Evolutionary conservation across 2,888 invertebrate genomes (phyloP), one percentile per base, ranked within the genome.

Genomic region (Macaria notata): DNA sequence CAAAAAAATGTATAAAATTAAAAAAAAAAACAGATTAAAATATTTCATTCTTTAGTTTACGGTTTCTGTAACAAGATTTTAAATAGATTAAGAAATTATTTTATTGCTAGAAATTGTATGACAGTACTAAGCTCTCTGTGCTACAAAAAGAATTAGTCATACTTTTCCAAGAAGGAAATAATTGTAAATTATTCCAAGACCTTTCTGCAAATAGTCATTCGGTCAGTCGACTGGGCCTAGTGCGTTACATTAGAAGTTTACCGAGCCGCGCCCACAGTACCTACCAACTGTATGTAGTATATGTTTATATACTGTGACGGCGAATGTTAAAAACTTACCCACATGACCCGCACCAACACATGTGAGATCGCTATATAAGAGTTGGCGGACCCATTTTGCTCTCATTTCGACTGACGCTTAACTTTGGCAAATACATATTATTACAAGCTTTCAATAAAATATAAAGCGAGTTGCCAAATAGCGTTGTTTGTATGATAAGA

Each of bases 331-430:
- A 89, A 91, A 88, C 79, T 19, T 85, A 36, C 33, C 33, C 7
- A 36, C 9, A 75, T 83, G 84, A 88, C 90, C 86, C 81, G 90
- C 84, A 90, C 90, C 88, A 89, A 90, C 91, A 90, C 89, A 90
- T 85, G 88, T 90, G 90, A 85, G 81, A 80, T 84, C 76, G 79
- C 84, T 90, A 91, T 91, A 91, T 89, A 91, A 91, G 88, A 78
- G 77, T 85, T 88, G 77, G 84, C 88, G 73, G 78, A 75, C 83
- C 75, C 77, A 84, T 70, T 84, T 86, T 90, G 89, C 90, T 90
- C 90, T 91, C 90, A 91, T 91, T 91, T 91, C 86, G 79, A 85
- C 84, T 82, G 79, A 80, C 85, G 86, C 82, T 81, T 75, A 82
- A 84, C 74, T 87, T 90, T 86, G 83, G 84, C 84, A 83, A 83